A percentile compares a stretch with the other conserved stretches of the same genome.
Evolutionary conservation across 2,888 invertebrate genomes (phyloP).

Genomic region (Drepana falcataria): DNA sequence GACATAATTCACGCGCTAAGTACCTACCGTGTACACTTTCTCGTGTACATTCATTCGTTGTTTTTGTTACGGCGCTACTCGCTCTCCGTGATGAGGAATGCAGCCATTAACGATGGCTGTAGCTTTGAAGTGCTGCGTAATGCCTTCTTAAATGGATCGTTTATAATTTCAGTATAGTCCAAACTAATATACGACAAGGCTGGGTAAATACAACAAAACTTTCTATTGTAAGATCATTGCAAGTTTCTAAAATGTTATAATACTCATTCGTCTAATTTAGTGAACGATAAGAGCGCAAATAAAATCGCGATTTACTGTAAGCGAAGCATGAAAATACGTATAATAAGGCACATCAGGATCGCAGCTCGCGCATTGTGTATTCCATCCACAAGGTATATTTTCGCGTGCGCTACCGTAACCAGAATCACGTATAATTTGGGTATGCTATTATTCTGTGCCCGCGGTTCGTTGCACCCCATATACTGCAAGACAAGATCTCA

Average conservation of each 20-base stretch:
- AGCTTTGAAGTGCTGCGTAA: neutral
- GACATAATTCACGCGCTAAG: slow-evolving; percentile 4
- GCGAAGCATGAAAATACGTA: slow-evolving; percentile 13
- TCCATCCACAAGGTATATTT: neutral
- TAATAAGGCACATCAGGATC: neutral
- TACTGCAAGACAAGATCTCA: slow-evolving; percentile 17
- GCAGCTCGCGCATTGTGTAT: neutral
- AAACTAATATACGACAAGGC: neutral
- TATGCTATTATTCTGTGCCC: slow-evolving; percentile 11
- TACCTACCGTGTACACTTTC: slow-evolving; percentile 8
- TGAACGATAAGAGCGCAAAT: slow-evolving; percentile 1
- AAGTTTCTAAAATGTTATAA: neutral
- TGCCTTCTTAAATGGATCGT: neutral
- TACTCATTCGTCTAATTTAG: neutral
- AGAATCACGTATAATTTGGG: slow-evolving; percentile 3
- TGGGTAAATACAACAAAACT: neutral
- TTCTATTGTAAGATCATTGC: neutral
- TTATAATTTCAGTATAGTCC: neutral
- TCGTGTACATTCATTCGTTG: slow-evolving; percentile 1
- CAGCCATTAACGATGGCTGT: neutral
- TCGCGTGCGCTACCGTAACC: neutral
- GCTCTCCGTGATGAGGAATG: slow-evolving; percentile 9
- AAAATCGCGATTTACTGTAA: slow-evolving; percentile 9
- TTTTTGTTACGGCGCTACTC: slow-evolving; percentile 2
- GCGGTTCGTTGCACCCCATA: slow-evolving; percentile 13